Conservation (phyloP, 2,888 invertebrate species). For the Drosophila kokeensis region DNA sequence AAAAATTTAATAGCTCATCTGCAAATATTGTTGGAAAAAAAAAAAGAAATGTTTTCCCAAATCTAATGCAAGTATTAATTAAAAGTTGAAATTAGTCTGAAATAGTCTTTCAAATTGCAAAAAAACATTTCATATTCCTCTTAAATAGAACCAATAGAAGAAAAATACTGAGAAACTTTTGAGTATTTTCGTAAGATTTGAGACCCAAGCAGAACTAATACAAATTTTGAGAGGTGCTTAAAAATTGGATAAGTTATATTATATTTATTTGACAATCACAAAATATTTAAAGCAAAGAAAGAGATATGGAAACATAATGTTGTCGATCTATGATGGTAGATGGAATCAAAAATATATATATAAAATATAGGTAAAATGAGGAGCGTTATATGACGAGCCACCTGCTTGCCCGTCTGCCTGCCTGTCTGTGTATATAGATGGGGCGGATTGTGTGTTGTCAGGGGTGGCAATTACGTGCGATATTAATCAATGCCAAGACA, state of each 20-base stretch:
- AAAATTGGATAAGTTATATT: too few relatives aligned
- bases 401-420: conserved; percentile 17
- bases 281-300: background rate
- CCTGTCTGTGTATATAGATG: conserved; percentile 1
- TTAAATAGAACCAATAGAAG: background rate
- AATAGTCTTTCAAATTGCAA: background rate
- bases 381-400: conserved; percentile 16
- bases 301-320: background rate
- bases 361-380: background rate
- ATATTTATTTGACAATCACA: background rate
- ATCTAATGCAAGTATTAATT: background rate
- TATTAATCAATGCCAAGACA: conserved; percentile 77
- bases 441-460: conserved; percentile 1
- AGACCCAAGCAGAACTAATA: background rate
- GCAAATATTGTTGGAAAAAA: background rate
- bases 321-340: background rate
- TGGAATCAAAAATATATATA: background rate
- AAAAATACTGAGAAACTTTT: background rate
- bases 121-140: background rate
- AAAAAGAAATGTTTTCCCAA: background rate
- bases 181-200: background rate
- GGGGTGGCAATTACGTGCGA: conserved; percentile 72
- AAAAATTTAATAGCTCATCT: conserved; percentile 36
- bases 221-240: background rate
- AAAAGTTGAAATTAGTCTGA: background rate